Evolutionary conservation across 2,113 vertebrate genomes (phyloP).

Genomic region (Mobula hypostoma): DNA sequence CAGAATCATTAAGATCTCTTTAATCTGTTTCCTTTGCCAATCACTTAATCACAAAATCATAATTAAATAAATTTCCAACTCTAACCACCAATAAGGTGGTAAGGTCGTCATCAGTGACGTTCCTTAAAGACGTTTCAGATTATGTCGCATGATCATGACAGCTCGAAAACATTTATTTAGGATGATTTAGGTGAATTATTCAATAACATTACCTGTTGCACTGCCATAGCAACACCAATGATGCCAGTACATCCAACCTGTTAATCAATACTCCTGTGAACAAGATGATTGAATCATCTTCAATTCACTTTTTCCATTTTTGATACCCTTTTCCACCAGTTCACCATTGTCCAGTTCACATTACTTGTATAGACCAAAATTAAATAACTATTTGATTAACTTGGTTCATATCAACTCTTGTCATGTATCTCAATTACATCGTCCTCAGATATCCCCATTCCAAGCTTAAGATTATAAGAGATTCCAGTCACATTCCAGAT

Average conservation of each 20-base stretch:
- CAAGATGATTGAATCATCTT: background rate
- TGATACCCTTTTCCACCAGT: background rate
- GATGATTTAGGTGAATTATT: background rate
- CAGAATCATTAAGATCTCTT: background rate
- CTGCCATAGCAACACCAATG: background rate
- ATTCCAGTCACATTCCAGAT: background rate
- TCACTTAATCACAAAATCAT: slow-evolving; percentile 3
- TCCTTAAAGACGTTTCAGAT: background rate
- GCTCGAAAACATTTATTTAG: background rate
- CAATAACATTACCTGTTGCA: background rate
- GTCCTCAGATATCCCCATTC: background rate
- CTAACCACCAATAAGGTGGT: background rate
- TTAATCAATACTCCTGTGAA: background rate
- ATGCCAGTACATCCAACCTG: background rate
- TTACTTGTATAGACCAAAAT: background rate
- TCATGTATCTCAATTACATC: background rate
- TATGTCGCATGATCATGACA: background rate
- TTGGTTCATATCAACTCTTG: no score
- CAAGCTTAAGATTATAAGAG: background rate
- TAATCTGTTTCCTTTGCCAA: background rate
- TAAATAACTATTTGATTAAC: background rate
- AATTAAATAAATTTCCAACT: background rate
- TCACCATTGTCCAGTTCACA: background rate
- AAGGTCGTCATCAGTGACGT: background rate
- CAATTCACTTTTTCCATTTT: background rate